Evolutionary conservation across 1,140 invertebrate species (phyloP).

Genomic region (Saccostrea cuccullata): DNA sequence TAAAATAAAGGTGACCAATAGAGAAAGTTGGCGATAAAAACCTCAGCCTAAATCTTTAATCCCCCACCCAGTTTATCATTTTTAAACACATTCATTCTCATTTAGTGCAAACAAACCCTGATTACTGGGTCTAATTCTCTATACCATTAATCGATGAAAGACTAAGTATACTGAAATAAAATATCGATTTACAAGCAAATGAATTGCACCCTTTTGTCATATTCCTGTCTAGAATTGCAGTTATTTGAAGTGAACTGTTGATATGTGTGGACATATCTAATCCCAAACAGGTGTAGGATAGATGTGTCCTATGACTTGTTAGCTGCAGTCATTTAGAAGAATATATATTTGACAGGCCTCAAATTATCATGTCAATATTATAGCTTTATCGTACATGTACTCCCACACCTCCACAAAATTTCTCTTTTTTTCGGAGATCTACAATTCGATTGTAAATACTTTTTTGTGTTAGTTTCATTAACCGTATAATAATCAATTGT

Average conservation of each 20-base stretch:
- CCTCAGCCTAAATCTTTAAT: not conserved
- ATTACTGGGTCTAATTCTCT: not conserved
- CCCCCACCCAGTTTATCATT: not conserved
- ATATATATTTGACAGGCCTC: no score
- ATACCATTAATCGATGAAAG: conserved; percentile 27
- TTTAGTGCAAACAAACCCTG: conserved; percentile 27
- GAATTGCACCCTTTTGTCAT: conserved; percentile 8
- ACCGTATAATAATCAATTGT: no score
- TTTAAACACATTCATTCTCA: conserved; percentile 36
- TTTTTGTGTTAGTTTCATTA: no score
- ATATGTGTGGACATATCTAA: not conserved
- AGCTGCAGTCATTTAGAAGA: no score
- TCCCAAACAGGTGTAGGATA: not conserved
- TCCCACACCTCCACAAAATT: no score
- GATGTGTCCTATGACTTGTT: no score
- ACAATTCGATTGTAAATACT: no score
- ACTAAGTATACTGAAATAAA: conserved; percentile 37
- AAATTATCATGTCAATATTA: no score
- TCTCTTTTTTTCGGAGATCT: no score
- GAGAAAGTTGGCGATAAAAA: not conserved
- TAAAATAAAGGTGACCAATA: not conserved
- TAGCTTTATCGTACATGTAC: no score
- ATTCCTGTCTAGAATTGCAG: not conserved
- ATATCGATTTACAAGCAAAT: conserved; percentile 25
- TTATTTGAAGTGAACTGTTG: not conserved